These are phyloP conservation scores for Caenorhabditis macrosperma DNA, from an alignment of 2,888 invertebrate genomes.

Conservation along the genomic window DNA sequence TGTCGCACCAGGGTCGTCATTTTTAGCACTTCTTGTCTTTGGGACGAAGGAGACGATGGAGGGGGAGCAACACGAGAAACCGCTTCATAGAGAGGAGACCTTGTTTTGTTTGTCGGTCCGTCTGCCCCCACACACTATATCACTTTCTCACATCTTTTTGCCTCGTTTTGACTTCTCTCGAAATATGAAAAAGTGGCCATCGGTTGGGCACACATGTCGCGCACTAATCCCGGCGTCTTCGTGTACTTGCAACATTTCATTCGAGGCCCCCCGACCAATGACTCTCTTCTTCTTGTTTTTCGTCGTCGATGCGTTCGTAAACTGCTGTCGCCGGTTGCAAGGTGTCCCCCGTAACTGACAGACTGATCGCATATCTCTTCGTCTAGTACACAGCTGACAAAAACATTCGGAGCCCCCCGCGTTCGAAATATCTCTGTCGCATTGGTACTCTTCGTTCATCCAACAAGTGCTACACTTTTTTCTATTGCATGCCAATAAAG, in stretches of 20 bases:
- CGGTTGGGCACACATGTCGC: background rate
- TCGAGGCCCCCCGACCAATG: background rate
- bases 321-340: background rate
- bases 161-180: conserved; percentile 11
- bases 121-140: conserved; percentile 16
- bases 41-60: background rate
- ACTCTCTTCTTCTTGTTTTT: conserved; percentile 8
- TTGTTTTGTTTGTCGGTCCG: conserved; percentile 12
- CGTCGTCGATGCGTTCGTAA: conserved; percentile 1
- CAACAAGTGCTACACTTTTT: background rate
- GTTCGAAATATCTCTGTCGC: conserved; percentile 12
- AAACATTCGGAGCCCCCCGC: conserved; percentile 13
- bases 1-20: conserved; percentile 28
- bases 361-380: background rate
- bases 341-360: conserved; percentile 10
- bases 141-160: conserved; percentile 38
- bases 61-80: conserved; percentile 4
- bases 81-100: conserved; percentile 9
- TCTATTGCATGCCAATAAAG: background rate
- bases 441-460: background rate
- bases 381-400: conserved; percentile 20
- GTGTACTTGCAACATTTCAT: conserved; percentile 1
- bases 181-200: conserved; percentile 6
- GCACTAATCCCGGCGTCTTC: conserved; percentile 7
- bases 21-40: conserved; percentile 37